Conservation (phyloP, 2,888 invertebrate genomes). For the Odontothrips loti region DNA sequence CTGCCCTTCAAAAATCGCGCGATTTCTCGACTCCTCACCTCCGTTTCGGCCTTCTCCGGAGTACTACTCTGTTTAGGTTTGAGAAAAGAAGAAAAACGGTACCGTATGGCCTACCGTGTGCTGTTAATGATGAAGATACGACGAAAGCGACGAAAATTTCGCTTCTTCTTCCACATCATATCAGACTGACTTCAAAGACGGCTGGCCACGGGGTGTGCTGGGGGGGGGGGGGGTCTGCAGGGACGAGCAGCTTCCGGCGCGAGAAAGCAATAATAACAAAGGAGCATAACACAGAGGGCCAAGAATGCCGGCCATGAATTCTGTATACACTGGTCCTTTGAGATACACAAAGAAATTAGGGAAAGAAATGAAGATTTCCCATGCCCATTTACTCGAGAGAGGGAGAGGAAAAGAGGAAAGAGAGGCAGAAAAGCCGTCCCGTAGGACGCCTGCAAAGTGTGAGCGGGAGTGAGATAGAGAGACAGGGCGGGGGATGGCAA, state of each 20-base stretch:
- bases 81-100: too few species aligned
- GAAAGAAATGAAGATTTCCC: constrained; percentile 25
- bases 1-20: too few species aligned
- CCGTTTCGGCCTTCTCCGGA: too few species aligned
- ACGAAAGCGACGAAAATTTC: too few species aligned
- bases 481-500: not conserved
- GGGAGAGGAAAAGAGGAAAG: not conserved
- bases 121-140: too few species aligned
- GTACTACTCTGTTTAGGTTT: too few species aligned
- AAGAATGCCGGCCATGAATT: constrained; percentile 15
- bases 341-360: constrained; percentile 25
- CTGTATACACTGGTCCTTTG: constrained; percentile 26
- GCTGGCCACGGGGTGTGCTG: not conserved
- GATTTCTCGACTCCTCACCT: too few species aligned
- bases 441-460: too few species aligned
- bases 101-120: too few species aligned
- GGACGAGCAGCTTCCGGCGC: constrained; percentile 8
- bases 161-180: too few species aligned
- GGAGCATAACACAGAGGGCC: not conserved
- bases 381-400: not conserved
- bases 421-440: too few species aligned
- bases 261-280: constrained; percentile 14
- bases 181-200: constrained; percentile 4
- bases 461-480: too few species aligned
- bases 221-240: not conserved